phyloP scores from a whole-genome alignment of 1,140 invertebrate genomes.

The Drosophila nasuta region DNA sequence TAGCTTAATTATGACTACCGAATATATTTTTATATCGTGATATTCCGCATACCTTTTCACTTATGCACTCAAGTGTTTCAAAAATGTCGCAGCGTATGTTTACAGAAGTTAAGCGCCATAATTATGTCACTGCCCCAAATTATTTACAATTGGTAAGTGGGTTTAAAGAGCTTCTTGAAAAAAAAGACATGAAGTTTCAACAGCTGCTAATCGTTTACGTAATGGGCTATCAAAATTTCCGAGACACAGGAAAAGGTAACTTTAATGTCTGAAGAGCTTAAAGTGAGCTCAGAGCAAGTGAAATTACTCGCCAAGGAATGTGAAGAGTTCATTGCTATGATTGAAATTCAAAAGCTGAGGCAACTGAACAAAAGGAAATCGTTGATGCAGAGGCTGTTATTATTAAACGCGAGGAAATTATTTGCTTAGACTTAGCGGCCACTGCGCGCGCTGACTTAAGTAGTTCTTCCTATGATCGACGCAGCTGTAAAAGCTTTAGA shows the following conservation, averaged over 20 bases:
- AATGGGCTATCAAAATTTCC: constrained; percentile 92
- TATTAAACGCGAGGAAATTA: constrained; percentile 92
- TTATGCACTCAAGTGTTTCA: constrained; percentile 91
- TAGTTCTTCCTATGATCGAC: constrained; percentile 93
- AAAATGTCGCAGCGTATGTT: constrained; percentile 90
- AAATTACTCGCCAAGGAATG: constrained; percentile 79
- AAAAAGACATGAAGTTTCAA: constrained; percentile 90
- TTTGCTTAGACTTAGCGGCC: constrained; percentile 91
- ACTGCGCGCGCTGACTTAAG: constrained; percentile 91
- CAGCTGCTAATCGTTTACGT: constrained; percentile 90
- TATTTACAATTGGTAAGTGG: constrained; percentile 93
- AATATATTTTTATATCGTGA: constrained; percentile 87
- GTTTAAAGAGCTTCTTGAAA: constrained; percentile 92
- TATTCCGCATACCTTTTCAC: constrained; percentile 90
- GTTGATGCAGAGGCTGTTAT: constrained; percentile 88
- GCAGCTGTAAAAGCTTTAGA: constrained; percentile 93
- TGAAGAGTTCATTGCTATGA: constrained; percentile 89
- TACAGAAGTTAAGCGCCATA: constrained; percentile 91
- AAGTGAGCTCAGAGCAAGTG: constrained; percentile 89
- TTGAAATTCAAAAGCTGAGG: constrained; percentile 91
- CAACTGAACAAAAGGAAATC: constrained; percentile 91
- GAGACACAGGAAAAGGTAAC: constrained; percentile 91
- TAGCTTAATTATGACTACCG: constrained; percentile 86
- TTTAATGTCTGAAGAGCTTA: constrained; percentile 92
- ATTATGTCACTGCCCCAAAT: constrained; percentile 94